Evolutionary conservation across 2,888 invertebrate genomes (phyloP).

Genomic region (Frankliniella fusca): DNA sequence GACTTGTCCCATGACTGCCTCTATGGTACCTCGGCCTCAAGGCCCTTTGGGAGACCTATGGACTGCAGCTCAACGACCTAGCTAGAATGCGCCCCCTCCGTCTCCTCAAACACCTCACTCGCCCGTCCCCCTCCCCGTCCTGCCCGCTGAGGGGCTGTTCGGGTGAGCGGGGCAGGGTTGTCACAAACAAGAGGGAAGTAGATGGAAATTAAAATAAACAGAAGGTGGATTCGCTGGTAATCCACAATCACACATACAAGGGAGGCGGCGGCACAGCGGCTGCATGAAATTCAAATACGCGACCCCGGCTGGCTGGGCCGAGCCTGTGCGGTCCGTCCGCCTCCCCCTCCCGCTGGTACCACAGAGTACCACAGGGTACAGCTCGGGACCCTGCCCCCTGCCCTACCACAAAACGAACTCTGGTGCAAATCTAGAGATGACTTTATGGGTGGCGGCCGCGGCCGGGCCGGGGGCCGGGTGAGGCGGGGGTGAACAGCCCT

Average conservation of each 20-base stretch:
- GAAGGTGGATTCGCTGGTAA: slow-evolving; percentile 5
- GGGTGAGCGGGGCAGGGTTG: neutral
- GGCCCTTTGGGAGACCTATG: too few species aligned
- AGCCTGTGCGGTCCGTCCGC: neutral
- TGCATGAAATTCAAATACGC: neutral
- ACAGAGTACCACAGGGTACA: neutral
- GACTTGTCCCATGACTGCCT: too few species aligned
- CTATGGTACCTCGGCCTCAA: too few species aligned
- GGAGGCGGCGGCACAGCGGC: neutral
- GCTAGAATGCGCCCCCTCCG: too few species aligned
- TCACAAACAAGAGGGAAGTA: neutral
- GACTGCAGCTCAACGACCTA: too few species aligned
- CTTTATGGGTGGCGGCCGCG: too few species aligned
- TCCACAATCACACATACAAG: slow-evolving; percentile 11
- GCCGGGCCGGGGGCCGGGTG: too few species aligned
- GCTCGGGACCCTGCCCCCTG: neutral
- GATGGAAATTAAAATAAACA: slow-evolving; percentile 7
- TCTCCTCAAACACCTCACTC: too few species aligned
- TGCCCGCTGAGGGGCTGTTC: too few species aligned
- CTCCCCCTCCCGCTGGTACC: too few species aligned
- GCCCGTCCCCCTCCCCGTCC: too few species aligned
- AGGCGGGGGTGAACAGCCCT: neutral
- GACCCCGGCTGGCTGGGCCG: neutral
- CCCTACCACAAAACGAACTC: neutral
- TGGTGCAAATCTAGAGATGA: too few species aligned